These are phyloP conservation scores for Trididemnum clinides DNA, from an alignment of 23 tunicate species.

Conservation along the genomic window DNA sequence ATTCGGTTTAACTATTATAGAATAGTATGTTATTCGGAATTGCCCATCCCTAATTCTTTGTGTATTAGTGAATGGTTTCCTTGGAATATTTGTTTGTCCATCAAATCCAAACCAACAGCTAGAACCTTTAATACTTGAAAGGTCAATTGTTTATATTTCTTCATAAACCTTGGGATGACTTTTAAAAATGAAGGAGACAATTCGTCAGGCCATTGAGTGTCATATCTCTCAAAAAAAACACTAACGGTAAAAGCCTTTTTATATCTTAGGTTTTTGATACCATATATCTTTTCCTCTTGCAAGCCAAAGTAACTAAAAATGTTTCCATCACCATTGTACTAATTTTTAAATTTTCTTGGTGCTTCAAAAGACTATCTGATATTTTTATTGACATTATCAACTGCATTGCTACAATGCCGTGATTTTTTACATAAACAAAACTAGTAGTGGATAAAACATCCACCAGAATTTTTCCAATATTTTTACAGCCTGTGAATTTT, in stretches of 20 bases:
- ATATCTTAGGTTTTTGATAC: constrained; percentile 25
- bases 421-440: constrained; percentile 43
- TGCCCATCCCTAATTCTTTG: too few relatives aligned
- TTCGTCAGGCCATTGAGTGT: constrained; percentile 52
- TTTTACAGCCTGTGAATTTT: too few relatives aligned
- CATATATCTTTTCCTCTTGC: constrained; percentile 29
- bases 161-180: constrained; percentile 17
- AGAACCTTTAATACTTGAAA: constrained; percentile 29
- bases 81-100: constrained; percentile 10
- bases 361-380: not conserved
- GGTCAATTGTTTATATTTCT: constrained; percentile 23
- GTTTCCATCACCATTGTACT: not conserved
- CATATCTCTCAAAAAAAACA: not conserved
- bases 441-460: constrained; percentile 39
- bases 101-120: constrained; percentile 36
- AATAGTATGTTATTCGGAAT: too few relatives aligned
- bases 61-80: constrained; percentile 38
- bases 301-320: constrained; percentile 34
- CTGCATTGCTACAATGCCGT: not conserved
- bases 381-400: not conserved
- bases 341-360: not conserved
- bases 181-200: constrained; percentile 29
- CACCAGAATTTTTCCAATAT: too few relatives aligned
- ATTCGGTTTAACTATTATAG: too few relatives aligned
- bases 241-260: constrained; percentile 54